Percentiles rank a stretch among this genome's conserved stretches.
Conservation (phyloP, 2,797 vertebrate species). For the Sebastes kiyomatsui region DNA sequence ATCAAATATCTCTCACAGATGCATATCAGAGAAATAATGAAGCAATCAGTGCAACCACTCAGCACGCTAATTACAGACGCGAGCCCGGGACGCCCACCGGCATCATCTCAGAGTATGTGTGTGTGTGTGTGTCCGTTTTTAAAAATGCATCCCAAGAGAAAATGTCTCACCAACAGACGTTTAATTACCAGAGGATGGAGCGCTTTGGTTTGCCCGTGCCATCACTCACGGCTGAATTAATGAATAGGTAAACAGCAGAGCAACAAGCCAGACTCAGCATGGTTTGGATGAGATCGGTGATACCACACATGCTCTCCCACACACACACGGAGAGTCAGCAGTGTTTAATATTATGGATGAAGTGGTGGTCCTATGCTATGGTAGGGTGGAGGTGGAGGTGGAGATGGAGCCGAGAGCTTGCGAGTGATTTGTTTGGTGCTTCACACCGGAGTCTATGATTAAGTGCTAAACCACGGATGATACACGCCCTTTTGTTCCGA, state of each 20-base stretch:
- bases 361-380: background rate
- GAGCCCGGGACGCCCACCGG: constrained; percentile 40
- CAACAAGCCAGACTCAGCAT: constrained; percentile 35
- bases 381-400: background rate
- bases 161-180: constrained; percentile 56
- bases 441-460: constrained; percentile 15
- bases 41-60: constrained; percentile 78
- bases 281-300: constrained; percentile 37
- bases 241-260: constrained; percentile 71
- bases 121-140: constrained; percentile 14
- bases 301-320: background rate
- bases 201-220: constrained; percentile 39
- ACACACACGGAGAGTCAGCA: constrained; percentile 39
- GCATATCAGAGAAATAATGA: constrained; percentile 75
- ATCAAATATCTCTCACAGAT: constrained; percentile 65
- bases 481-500: constrained; percentile 14
- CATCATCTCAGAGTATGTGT: constrained; percentile 9
- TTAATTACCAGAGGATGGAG: constrained; percentile 74
- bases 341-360: constrained; percentile 56
- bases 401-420: constrained; percentile 4
- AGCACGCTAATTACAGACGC: constrained; percentile 70
- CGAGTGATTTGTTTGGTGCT: constrained; percentile 25
- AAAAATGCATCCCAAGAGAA: constrained; percentile 43
- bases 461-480: constrained; percentile 37
- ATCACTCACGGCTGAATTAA: constrained; percentile 73